Percentiles rank a stretch among this genome's conserved stretches.
These are phyloP conservation scores for Calcarius lapponicus DNA, from an alignment of 2,797 vertebrate species.

Conservation along the genomic window DNA sequence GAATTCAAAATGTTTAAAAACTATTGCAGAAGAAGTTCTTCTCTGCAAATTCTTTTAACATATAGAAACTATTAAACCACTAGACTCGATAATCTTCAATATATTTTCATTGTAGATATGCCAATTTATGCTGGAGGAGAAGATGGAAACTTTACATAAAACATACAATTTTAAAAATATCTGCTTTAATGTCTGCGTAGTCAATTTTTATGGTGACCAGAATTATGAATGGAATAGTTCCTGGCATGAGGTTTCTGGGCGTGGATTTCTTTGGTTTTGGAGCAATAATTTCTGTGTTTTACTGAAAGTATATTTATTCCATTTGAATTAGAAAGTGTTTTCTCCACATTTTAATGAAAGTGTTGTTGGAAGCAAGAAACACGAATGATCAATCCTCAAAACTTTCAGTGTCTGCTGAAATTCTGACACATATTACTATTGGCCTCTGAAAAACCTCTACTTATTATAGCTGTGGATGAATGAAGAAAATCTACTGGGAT, in stretches of 20 bases:
- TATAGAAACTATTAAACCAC: background rate
- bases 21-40: background rate
- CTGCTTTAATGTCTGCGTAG: background rate
- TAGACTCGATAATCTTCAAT: background rate
- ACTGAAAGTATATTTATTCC: background rate
- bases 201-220: background rate
- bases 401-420: background rate
- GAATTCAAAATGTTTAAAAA: constrained; percentile 13
- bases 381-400: background rate
- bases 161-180: background rate
- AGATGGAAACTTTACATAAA: constrained; percentile 15
- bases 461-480: background rate
- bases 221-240: constrained; percentile 8
- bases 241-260: background rate
- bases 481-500: background rate
- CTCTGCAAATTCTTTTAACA: background rate
- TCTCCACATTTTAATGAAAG: background rate
- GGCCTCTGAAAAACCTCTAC: background rate
- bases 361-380: background rate
- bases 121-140: background rate
- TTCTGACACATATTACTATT: background rate
- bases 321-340: background rate
- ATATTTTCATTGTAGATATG: background rate
- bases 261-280: background rate
- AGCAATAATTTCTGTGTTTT: background rate